Conservation (phyloP, 2,797 vertebrate species). For the Anguilla anguilla region DNA sequence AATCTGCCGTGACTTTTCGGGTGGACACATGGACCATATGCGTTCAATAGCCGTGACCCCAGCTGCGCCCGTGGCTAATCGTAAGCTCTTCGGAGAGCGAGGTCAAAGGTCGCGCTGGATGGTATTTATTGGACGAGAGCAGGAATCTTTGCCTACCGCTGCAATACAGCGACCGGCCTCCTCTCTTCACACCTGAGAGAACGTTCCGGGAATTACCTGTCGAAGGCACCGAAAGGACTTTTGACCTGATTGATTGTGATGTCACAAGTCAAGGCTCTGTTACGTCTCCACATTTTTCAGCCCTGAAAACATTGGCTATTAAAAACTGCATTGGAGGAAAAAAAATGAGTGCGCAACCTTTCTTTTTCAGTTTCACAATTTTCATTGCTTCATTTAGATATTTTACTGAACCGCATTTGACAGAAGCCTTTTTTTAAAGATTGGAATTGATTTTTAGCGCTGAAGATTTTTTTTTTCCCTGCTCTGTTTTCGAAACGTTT, state of each 20-base stretch:
- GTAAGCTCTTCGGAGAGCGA: neutral
- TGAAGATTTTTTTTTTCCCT: neutral
- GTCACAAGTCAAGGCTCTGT: neutral
- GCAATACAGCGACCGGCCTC: neutral
- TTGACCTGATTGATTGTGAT: neutral
- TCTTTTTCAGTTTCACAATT: too few species aligned
- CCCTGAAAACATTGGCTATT: too few species aligned
- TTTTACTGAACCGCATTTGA: neutral
- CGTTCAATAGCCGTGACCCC: neutral
- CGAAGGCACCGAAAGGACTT: slow-evolving; percentile 57
- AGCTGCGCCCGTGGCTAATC: slow-evolving; percentile 3
- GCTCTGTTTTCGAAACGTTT: neutral
- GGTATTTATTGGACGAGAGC: neutral
- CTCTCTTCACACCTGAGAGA: neutral
- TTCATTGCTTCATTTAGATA: neutral
- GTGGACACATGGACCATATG: slow-evolving; percentile 5
- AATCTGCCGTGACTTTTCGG: too few species aligned
- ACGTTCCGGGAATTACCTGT: slow-evolving; percentile 52
- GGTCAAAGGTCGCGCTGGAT: neutral
- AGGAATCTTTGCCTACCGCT: neutral
- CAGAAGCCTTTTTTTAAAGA: neutral
- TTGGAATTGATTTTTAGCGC: neutral
- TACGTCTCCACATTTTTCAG: neutral
- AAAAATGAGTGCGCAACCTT: too few species aligned
- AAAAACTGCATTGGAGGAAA: too few species aligned